Evolutionary conservation across 2,113 vertebrate genomes (phyloP).

Genomic region (Ictalurus furcatus): DNA sequence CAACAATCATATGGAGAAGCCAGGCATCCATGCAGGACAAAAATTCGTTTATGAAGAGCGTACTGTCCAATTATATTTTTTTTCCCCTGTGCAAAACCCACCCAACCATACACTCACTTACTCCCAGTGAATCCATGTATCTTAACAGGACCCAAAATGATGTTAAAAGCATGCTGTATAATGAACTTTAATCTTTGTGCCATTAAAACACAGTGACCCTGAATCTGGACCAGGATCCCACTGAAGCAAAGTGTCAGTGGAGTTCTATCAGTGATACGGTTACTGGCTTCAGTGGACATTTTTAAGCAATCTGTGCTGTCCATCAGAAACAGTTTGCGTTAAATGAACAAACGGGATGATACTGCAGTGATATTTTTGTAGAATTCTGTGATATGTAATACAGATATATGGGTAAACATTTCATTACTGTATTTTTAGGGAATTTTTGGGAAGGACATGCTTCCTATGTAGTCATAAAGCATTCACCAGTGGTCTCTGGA

Average conservation of each 20-base stretch:
- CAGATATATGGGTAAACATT: not conserved
- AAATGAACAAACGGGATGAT: not conserved
- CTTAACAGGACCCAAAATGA: not conserved
- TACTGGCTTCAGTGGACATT: not conserved
- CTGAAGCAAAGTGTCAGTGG: not conserved
- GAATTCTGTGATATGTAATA: too few species aligned
- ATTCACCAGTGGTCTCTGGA: not conserved
- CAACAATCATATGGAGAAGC: not conserved
- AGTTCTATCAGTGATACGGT: not conserved
- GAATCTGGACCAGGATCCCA: not conserved
- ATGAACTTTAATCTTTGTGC: not conserved
- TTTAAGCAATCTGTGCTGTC: not conserved
- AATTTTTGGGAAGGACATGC: not conserved
- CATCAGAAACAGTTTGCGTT: not conserved
- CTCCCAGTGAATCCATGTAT: not conserved
- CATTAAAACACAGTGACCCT: not conserved
- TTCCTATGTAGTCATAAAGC: not conserved
- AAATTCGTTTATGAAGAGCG: not conserved
- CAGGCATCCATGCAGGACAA: not conserved
- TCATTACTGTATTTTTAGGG: not conserved
- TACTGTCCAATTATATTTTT: not conserved
- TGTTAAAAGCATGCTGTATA: not conserved
- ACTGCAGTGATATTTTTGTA: too few species aligned
- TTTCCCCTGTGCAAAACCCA: not conserved
- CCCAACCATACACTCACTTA: not conserved